A percentile compares a stretch with the other conserved stretches of the same genome.
Evolutionary conservation across 2,113 vertebrate genomes (phyloP).

Genomic region (Gymnogyps californianus): DNA sequence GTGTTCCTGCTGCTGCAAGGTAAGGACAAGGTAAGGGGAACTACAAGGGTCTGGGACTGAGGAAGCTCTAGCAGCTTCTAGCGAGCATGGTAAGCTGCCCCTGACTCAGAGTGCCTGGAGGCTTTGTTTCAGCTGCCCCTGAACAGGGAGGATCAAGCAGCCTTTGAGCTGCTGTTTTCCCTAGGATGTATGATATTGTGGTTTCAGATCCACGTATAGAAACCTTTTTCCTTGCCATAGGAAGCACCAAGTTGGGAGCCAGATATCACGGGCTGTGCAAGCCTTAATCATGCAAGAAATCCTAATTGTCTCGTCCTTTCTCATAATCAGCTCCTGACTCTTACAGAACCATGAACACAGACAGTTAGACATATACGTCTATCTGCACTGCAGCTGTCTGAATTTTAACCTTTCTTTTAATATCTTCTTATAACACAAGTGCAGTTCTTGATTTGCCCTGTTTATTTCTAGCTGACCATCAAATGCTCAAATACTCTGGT

Average conservation of each 20-base stretch:
- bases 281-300: not conserved
- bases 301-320: not conserved
- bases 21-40: not conserved
- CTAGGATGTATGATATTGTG: not conserved
- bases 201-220: not conserved
- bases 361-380: not conserved
- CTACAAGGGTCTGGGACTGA: not conserved
- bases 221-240: not conserved
- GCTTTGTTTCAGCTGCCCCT: not conserved
- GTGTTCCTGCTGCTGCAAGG: not conserved
- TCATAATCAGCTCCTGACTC: not conserved
- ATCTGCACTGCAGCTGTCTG: not conserved
- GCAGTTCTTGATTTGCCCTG: not conserved
- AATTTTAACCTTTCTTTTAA: not conserved
- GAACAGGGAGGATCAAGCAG: not conserved
- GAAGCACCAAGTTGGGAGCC: not conserved
- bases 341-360: not conserved
- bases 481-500: not conserved
- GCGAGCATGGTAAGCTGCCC: fast-evolving
- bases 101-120: not conserved
- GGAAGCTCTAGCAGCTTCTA: not conserved
- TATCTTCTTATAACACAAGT: not conserved
- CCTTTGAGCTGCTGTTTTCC: not conserved
- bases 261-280: not conserved
- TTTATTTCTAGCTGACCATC: not conserved